Conservation (phyloP, 2,113 vertebrate genomes). For the Muscicapa adusta region DNA sequence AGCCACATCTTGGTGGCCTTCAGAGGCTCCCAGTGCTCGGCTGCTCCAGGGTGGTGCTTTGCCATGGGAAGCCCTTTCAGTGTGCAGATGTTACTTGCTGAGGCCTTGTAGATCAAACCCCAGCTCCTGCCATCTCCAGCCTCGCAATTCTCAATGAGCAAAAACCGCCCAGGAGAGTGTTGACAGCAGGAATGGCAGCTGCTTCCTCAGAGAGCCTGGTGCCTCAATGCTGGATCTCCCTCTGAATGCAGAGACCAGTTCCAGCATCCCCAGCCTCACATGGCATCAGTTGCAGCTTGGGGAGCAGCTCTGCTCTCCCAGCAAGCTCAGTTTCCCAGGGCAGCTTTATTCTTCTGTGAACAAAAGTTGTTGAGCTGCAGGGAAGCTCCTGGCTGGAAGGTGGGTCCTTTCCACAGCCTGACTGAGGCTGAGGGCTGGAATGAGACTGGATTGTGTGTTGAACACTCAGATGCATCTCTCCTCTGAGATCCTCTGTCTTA, state of each 20-base stretch:
- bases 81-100: conserved; percentile 21
- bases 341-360: conserved; percentile 10
- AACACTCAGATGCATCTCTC: background rate
- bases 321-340: background rate
- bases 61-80: background rate
- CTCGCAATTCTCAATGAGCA: background rate
- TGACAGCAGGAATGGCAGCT: conserved; percentile 27
- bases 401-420: background rate
- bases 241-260: background rate
- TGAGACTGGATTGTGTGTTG: background rate
- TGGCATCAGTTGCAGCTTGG: background rate
- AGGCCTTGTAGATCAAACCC: conserved; percentile 35
- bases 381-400: conserved; percentile 18
- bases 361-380: background rate
- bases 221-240: background rate
- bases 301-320: background rate
- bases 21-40: background rate
- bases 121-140: background rate
- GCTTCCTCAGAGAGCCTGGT: background rate
- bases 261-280: background rate
- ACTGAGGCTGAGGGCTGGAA: background rate
- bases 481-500: background rate
- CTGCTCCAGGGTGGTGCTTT: background rate
- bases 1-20: background rate
- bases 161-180: background rate